Base-by-base conservation (phyloP, 2,797 vertebrate genomes). In the Tapera naevia region DNA sequence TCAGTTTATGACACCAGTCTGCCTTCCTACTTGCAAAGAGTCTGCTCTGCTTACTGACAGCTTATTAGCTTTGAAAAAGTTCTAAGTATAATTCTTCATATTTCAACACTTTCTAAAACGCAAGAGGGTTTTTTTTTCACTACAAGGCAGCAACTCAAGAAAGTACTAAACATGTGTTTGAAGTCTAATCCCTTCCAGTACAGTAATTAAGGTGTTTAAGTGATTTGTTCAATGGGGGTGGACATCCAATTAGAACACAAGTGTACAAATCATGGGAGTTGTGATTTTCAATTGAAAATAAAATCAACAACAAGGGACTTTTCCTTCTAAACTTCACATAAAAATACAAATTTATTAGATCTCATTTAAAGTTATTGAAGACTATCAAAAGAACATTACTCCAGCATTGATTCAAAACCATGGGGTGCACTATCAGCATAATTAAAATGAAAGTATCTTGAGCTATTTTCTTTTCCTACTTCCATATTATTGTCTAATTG, bases 401-500 rank as follows among this genome's bases (percentile, higher is more conserved):
- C 96, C 91, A 96, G 91, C 94, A 96, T 93, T 97, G 97, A 97
- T 97, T 97, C 95, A 83, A 96, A 97, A 97, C 97, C 95, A 89
- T 79, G 66, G 97, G 97, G 96, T 97, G 96, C 97, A 95, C 95
- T 95, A 96, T 97, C 97, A 97, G 97, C 97, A 96, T 97, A 98
- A 98, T 98, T 98, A 98, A 97, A 98, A 98, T 91, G 88, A 97
- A 97, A 97, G 88, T 94, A 85, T 97, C 97, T 97, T 92, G 95
- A 98, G 97, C 97, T 97, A 96, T 97, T 97, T 97, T 97, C 95
- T 94, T 93, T 93, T 96, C 92, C 94, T 93, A 27, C 91, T 97
- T 97, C 91, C 97, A 96, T 97, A 94, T 97, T 97, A 97, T 96
- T 94, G 91, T 97, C 98, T 98, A 98, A 98, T 98, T 98, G 98